Percentiles rank a stretch among this genome's conserved stretches.
Conservation (phyloP, 2,797 vertebrate species). For the Smutsia gigantea region DNA sequence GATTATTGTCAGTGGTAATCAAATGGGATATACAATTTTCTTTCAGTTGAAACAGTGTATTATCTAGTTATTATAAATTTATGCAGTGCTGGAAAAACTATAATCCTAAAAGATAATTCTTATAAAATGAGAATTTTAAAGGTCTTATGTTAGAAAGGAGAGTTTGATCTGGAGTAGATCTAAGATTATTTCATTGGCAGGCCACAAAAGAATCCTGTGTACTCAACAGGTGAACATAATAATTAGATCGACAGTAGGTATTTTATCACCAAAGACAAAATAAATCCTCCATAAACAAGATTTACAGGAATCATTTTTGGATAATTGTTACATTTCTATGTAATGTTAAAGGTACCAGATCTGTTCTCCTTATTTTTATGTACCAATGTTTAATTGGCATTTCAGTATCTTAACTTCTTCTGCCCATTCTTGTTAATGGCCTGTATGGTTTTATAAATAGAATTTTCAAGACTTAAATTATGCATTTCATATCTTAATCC, state of each 20-base stretch:
- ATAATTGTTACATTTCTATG: not conserved
- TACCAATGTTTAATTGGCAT: not conserved
- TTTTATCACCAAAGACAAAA: not conserved
- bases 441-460: constrained; percentile 41
- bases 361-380: not conserved
- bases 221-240: not conserved
- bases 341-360: constrained; percentile 13
- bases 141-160: not conserved
- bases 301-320: constrained; percentile 22
- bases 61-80: constrained; percentile 9
- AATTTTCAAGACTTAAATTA: constrained; percentile 20
- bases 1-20: constrained; percentile 17
- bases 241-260: not conserved
- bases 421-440: not conserved
- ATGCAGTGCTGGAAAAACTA: not conserved
- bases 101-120: constrained; percentile 38
- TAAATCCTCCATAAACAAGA: not conserved
- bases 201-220: not conserved
- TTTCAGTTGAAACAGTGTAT: not conserved
- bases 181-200: not conserved
- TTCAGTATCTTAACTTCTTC: constrained; percentile 1
- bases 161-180: not conserved
- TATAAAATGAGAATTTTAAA: constrained; percentile 10
- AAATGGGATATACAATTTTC: not conserved
- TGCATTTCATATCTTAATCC: constrained; percentile 33